Evolutionary conservation across 2,797 vertebrate genomes (phyloP).

Genomic region (Spinus pinus): DNA sequence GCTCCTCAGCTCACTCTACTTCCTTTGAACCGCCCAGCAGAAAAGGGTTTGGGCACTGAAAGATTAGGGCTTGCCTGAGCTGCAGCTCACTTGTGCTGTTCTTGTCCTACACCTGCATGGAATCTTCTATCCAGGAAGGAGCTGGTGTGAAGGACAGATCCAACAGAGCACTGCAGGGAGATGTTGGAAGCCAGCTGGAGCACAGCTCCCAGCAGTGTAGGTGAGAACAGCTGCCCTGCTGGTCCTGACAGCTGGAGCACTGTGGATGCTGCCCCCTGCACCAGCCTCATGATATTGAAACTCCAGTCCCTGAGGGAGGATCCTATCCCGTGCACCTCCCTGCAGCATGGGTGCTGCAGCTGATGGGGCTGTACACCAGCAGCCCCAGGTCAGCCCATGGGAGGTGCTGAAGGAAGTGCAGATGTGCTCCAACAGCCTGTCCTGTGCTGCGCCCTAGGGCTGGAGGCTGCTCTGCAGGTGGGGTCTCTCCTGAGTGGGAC

Average conservation of each 20-base stretch:
- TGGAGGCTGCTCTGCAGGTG: background rate
- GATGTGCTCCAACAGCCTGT: background rate
- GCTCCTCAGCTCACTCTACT: rapidly evolving
- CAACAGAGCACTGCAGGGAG: background rate
- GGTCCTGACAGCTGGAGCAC: background rate
- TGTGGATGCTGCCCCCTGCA: background rate
- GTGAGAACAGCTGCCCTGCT: background rate
- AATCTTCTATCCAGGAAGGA: background rate
- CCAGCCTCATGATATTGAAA: background rate
- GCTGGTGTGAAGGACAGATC: background rate
- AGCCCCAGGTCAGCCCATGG: rapidly evolving
- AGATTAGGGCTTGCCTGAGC: background rate
- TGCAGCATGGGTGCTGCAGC: background rate
- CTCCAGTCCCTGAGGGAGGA: background rate
- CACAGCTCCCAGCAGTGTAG: background rate
- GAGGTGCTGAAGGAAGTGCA: background rate
- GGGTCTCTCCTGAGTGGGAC: background rate
- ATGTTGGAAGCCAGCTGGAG: background rate
- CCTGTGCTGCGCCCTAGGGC: background rate
- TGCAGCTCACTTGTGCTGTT: background rate
- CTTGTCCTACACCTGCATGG: background rate
- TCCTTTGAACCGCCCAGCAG: background rate
- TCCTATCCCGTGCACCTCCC: background rate
- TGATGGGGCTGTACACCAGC: rapidly evolving
- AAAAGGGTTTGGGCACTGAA: background rate